Evolutionary conservation across 2,113 vertebrate genomes (phyloP).

Genomic region (Burhinus bistriatus): DNA sequence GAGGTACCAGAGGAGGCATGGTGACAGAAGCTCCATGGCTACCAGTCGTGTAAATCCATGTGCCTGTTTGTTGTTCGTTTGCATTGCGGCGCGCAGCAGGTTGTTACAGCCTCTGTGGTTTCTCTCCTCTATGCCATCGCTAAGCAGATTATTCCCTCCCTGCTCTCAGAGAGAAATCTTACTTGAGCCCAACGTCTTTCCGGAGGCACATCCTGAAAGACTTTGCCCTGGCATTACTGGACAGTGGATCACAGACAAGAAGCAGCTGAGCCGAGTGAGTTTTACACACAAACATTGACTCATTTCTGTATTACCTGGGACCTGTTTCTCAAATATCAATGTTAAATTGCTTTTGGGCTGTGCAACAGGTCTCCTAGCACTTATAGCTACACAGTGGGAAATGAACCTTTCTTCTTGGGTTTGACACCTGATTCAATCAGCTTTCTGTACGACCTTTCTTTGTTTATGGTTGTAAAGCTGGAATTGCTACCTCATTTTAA

Average conservation of each 20-base stretch:
- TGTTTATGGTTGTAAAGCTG: not conserved
- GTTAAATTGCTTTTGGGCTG: not conserved
- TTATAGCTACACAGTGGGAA: not conserved
- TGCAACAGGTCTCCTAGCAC: not conserved
- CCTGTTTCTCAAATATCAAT: not conserved
- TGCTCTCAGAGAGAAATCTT: not conserved
- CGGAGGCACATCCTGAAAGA: not conserved
- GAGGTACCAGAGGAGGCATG: not conserved
- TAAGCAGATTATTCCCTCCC: not conserved
- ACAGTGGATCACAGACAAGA: not conserved
- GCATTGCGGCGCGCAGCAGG: not conserved
- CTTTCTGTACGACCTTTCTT: not conserved
- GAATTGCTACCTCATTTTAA: slow-evolving; percentile 8
- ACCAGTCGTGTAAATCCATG: fast-evolving
- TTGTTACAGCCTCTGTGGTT: not conserved
- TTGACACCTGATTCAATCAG: not conserved
- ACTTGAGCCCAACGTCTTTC: not conserved
- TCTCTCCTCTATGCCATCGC: not conserved
- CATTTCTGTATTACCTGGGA: not conserved
- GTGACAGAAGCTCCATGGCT: not conserved
- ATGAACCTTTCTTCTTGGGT: not conserved
- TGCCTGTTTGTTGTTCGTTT: not conserved
- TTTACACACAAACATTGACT: not conserved
- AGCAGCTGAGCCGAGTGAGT: not conserved
- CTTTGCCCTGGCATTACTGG: not conserved